Percentiles rank a stretch among this genome's conserved stretches.
phyloP scores from a whole-genome alignment of 2,888 invertebrate genomes.

The Patella caerulea region DNA sequence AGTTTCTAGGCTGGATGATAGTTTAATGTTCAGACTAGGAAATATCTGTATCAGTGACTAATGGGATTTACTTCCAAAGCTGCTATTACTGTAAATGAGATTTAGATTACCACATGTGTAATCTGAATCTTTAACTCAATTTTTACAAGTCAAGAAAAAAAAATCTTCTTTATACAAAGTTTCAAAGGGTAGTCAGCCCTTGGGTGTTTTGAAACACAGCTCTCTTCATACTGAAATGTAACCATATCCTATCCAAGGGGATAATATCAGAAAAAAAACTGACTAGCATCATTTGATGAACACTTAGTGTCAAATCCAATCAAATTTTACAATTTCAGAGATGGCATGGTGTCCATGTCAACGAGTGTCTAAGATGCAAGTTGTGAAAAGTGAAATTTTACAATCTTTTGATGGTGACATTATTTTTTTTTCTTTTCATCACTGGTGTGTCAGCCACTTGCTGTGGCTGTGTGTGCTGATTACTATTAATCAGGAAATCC shows the following conservation, averaged over 20 bases:
- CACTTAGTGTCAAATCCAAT: slow-evolving; percentile 10
- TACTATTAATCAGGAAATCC: background rate
- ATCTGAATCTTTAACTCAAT: too few species aligned
- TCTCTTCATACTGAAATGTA: background rate
- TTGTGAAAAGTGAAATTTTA: background rate
- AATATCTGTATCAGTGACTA: too few species aligned
- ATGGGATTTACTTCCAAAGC: too few species aligned
- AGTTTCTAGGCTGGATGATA: too few species aligned
- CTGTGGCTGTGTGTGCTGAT: background rate
- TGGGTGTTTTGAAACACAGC: background rate
- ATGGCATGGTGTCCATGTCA: background rate
- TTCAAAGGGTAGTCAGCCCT: background rate
- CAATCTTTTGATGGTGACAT: background rate
- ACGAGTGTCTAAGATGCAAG: background rate
- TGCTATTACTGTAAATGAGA: too few species aligned
- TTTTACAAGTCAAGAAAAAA: too few species aligned
- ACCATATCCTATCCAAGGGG: background rate
- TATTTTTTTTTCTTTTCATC: background rate
- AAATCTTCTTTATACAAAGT: background rate
- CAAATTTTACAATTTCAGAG: background rate
- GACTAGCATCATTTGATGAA: slow-evolving; percentile 5
- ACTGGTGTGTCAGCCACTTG: background rate
- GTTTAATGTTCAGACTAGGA: too few species aligned
- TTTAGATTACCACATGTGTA: too few species aligned
- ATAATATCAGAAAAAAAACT: background rate